phyloP scores from a whole-genome alignment of 2,888 invertebrate genomes.

The Sepioteuthis lessoniana region DNA sequence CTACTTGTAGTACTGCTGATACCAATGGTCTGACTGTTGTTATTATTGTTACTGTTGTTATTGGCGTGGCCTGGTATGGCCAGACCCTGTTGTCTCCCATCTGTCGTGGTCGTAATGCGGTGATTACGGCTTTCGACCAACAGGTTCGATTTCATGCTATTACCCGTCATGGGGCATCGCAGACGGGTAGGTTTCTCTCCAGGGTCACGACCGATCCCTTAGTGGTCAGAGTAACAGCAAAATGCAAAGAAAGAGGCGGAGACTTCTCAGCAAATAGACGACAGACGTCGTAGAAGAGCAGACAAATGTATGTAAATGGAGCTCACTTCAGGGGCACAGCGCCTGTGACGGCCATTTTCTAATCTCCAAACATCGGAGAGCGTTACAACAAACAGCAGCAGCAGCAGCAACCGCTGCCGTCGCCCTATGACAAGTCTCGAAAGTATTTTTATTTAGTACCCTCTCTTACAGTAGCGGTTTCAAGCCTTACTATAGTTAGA shows the following conservation, averaged over 20 bases:
- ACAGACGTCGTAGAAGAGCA: not conserved
- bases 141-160: slow-evolving; percentile 46
- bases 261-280: not conserved
- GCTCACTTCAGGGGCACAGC: slow-evolving; percentile 36
- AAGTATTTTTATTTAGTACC: no score
- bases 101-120: slow-evolving; percentile 1
- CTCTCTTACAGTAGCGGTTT: no score
- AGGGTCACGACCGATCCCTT: not conserved
- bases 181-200: not conserved
- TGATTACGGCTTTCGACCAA: slow-evolving; percentile 25
- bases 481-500: no score
- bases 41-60: not conserved
- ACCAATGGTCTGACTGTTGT: slow-evolving; percentile 34
- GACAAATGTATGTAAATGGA: slow-evolving; percentile 25
- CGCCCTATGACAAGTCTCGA: no score
- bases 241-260: not conserved
- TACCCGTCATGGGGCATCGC: slow-evolving; percentile 47
- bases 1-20: not conserved
- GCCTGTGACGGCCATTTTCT: slow-evolving; percentile 34
- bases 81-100: slow-evolving; percentile 36
- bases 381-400: not conserved
- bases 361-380: slow-evolving; percentile 44
- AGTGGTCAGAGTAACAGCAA: not conserved
- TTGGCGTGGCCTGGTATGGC: not conserved
- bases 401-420: not conserved